These are phyloP conservation scores for Macrosoma leucophasiata DNA, from an alignment of 2,888 invertebrate species.

Conservation along the genomic window DNA sequence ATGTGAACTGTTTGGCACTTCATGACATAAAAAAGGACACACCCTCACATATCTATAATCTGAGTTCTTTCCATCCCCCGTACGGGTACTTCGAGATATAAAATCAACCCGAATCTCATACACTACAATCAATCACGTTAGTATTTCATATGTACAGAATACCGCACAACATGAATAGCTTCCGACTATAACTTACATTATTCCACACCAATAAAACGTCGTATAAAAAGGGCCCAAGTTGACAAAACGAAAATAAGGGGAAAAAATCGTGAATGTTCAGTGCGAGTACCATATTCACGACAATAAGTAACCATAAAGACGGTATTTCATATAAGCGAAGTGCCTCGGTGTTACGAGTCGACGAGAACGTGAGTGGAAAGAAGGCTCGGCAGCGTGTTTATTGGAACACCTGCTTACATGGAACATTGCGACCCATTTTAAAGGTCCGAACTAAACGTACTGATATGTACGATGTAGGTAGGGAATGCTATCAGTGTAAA, in stretches of 20 bases:
- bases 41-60: too few species aligned
- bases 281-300: constrained; percentile 44
- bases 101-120: too few species aligned
- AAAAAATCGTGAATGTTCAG: constrained; percentile 43
- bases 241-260: constrained; percentile 35
- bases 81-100: too few species aligned
- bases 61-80: too few species aligned
- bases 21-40: too few species aligned
- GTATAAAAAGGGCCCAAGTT: constrained; percentile 21
- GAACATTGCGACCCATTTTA: constrained; percentile 22
- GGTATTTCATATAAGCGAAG: constrained; percentile 60
- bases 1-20: too few species aligned
- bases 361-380: constrained; percentile 59
- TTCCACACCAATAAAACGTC: constrained; percentile 13
- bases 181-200: too few species aligned
- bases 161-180: too few species aligned
- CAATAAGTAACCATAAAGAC: constrained; percentile 63
- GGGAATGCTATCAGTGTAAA: too few species aligned
- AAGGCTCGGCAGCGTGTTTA: constrained; percentile 45
- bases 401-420: constrained; percentile 57
- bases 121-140: too few species aligned
- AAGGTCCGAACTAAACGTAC: constrained; percentile 12
- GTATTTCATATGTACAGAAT: too few species aligned
- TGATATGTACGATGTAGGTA: too few species aligned
- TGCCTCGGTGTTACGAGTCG: constrained; percentile 53